A percentile compares a stretch with the other conserved stretches of the same genome.
Conservation (phyloP, 2,113 vertebrate species). For the Pelecanoides urinatrix region DNA sequence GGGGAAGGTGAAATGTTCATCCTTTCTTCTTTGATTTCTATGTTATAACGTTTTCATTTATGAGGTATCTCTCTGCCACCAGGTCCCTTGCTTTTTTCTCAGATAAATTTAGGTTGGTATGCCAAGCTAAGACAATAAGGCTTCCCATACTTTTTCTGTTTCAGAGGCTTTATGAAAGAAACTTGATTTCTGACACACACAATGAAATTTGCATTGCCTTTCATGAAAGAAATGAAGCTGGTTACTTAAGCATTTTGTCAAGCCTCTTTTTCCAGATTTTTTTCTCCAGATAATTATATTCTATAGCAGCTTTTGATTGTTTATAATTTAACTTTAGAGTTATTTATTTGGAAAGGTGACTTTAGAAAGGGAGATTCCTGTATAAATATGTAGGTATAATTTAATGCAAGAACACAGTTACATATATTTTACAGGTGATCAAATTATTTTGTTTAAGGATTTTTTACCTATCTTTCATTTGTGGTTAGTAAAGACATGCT, state of each 20-base stretch:
- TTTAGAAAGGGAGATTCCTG: neutral
- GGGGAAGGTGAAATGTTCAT: neutral
- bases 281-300: neutral
- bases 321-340: neutral
- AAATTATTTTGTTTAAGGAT: neutral
- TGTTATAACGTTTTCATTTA: neutral
- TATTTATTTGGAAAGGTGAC: neutral
- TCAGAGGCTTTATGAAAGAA: neutral
- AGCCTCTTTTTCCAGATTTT: neutral
- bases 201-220: neutral
- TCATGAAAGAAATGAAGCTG: neutral
- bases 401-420: neutral
- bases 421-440: neutral
- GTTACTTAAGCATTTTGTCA: neutral
- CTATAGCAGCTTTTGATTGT: neutral
- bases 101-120: neutral
- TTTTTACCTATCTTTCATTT: neutral
- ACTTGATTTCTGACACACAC: neutral
- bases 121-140: neutral
- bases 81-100: neutral
- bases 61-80: neutral
- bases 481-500: neutral
- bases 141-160: neutral
- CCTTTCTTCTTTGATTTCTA: neutral
- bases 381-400: neutral